phyloP scores from a whole-genome alignment of 2,888 invertebrate species.

The Maniola hyperantus region DNA sequence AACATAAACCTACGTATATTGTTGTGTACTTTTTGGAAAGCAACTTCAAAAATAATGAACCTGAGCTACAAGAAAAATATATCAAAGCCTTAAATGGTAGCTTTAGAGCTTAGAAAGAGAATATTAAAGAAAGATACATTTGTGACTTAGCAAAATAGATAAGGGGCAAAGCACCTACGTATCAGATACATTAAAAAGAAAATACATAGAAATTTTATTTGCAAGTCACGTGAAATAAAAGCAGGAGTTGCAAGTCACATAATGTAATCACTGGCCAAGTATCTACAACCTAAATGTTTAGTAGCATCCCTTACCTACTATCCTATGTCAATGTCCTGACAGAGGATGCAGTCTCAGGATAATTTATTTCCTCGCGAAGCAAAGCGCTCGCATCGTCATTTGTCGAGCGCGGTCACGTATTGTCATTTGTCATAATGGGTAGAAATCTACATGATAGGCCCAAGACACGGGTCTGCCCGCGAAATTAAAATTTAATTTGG shows the following conservation, averaged over 20 bases:
- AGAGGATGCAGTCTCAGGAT: background rate
- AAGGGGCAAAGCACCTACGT: background rate
- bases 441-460: too few relatives aligned
- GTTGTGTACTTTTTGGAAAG: background rate
- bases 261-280: background rate
- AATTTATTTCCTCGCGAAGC: background rate
- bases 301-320: background rate
- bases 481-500: too few relatives aligned
- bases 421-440: too few relatives aligned
- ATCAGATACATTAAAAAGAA: background rate
- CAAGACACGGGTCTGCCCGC: too few relatives aligned
- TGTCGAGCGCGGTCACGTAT: too few relatives aligned
- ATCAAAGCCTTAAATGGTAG: background rate
- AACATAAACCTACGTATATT: too few relatives aligned
- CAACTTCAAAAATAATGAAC: background rate
- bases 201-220: background rate
- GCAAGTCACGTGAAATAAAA: conserved; percentile 5
- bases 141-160: background rate
- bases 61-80: background rate
- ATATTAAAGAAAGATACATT: background rate
- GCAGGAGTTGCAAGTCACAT: conserved; percentile 2
- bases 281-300: background rate
- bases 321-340: too few relatives aligned
- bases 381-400: too few relatives aligned
- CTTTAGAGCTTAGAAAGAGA: background rate